These are phyloP conservation scores for Himalopsyche japonica DNA, from an alignment of 2,888 invertebrate genomes.

Conservation along the genomic window DNA sequence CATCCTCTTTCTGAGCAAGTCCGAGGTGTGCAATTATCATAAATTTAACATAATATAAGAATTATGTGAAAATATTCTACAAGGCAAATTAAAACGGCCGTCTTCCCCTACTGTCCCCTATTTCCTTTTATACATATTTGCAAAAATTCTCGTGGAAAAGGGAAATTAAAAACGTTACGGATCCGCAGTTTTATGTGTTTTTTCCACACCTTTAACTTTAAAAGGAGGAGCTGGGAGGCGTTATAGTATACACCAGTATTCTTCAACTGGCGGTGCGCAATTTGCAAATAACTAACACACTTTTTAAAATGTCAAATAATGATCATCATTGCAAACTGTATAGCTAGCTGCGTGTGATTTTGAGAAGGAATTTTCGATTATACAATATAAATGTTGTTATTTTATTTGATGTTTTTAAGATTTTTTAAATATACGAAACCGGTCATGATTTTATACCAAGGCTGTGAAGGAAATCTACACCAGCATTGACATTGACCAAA, in stretches of 20 bases:
- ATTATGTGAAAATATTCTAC: slow-evolving; percentile 2
- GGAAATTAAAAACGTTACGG: slow-evolving; percentile 1
- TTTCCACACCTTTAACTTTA: background rate
- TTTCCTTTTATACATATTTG: background rate
- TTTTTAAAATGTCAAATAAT: no score
- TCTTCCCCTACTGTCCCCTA: background rate
- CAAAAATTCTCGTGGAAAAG: background rate
- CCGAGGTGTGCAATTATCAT: slow-evolving; percentile 12
- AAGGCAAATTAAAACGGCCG: background rate
- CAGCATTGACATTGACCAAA: no score
- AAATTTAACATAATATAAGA: slow-evolving; percentile 25
- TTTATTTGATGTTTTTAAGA: no score
- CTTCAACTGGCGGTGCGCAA: no score
- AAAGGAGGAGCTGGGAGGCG: background rate
- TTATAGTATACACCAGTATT: background rate
- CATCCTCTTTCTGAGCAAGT: background rate
- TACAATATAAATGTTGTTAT: no score
- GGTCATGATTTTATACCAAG: no score
- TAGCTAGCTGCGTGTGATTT: no score
- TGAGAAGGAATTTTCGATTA: no score
- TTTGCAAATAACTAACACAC: no score
- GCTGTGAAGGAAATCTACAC: no score
- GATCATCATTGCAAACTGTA: no score
- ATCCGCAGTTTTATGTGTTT: background rate
- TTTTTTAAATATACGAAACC: no score